Evolutionary conservation across 2,888 invertebrate genomes (phyloP), one percentile per base, ranked within the genome.

Genomic region (Mythimna albipuncta): DNA sequence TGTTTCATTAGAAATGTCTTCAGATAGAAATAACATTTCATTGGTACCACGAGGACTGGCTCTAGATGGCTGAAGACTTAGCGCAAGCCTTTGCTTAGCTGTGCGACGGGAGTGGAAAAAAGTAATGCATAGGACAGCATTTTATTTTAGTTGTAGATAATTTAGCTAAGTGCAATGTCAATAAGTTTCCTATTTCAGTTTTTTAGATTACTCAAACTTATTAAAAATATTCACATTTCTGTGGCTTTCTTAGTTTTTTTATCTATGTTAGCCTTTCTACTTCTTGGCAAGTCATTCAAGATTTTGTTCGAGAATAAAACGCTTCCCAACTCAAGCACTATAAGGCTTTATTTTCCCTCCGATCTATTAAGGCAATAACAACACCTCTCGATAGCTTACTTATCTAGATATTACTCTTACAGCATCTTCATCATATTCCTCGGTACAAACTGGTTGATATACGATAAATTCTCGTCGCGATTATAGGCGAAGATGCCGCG

Each of bases 371-470:
- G 21, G 61, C 70, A 79, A 83, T 79, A 83, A 68, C 80, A 81
- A 79, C 79, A 80, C 64, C 70, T 70, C 67, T 83, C 67, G 38
- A 83, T 80, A 80, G 58, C 67, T 73, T 41, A 71, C 59, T 82
- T 79, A 83, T 80, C 80, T 62, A 58, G 80, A 59, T 74, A 79
- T 69, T 83, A 74, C 80, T 9, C 11, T 59, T 26, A 55, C 62
- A 79, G 74, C 75, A 85, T 77, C 86, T 85, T 85, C 81, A 84
- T 84, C 81, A 77, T 71, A 72, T 68, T 16, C 75, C 61, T 26
- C 54, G 63, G 47, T 66, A 69, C 26, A 80, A 83, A 83, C 85
- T 75, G 62, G 82, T 77, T 64, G 74, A 75, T 75, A 69, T 67
- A 74, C 65, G 84, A 84, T 85, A 79, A 86, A 84, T 81, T 64